Percentiles rank a stretch among this genome's conserved stretches.
Evolutionary conservation across 1,140 invertebrate genomes (phyloP).

Genomic region (Drosophila lacteicornis): DNA sequence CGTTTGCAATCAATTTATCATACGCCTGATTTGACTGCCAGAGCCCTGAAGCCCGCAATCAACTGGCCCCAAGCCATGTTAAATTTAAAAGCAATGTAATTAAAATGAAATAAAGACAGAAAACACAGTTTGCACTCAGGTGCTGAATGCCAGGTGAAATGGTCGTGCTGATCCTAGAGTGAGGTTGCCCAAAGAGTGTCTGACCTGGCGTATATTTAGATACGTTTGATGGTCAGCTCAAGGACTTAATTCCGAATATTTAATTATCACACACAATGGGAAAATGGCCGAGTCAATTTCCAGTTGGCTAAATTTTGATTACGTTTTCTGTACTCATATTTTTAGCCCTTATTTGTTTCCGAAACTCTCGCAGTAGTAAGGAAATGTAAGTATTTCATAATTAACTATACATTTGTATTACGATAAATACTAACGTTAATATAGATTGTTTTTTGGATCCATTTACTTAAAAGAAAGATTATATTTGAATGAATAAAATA

Average conservation of each 20-base stretch:
- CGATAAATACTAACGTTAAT: too few species aligned
- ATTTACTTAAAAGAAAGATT: too few species aligned
- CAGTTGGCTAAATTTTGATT: constrained; percentile 26
- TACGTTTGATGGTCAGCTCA: constrained; percentile 8
- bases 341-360: constrained; percentile 13
- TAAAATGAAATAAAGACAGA: constrained; percentile 69
- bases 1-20: constrained; percentile 75
- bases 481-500: too few species aligned
- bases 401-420: not conserved
- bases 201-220: constrained; percentile 25
- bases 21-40: constrained; percentile 66
- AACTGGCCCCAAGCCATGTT: constrained; percentile 30
- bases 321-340: constrained; percentile 27
- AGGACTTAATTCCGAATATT: constrained; percentile 34
- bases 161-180: not conserved
- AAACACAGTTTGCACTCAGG: constrained; percentile 14
- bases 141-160: constrained; percentile 33
- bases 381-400: not conserved
- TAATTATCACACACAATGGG: constrained; percentile 38
- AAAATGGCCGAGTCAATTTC: constrained; percentile 29
- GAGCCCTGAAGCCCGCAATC: constrained; percentile 26
- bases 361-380: not conserved
- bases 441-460: too few species aligned
- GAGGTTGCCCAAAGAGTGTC: not conserved
- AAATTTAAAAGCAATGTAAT: constrained; percentile 69